Evolutionary conservation across 2,888 invertebrate species (phyloP).

Genomic region (Drosophila birchii): DNA sequence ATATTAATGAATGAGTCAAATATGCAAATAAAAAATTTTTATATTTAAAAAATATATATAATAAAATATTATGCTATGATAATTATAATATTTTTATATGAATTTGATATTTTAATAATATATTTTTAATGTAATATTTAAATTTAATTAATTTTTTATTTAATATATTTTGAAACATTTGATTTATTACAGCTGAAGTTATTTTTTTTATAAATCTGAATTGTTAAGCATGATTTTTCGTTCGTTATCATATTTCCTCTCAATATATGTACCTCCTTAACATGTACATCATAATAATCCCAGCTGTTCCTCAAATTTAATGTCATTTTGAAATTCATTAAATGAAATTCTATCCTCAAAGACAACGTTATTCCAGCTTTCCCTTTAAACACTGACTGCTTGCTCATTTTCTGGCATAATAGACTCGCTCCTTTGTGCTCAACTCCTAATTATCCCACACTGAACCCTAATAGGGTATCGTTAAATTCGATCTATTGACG

Average conservation of each 20-base stretch:
- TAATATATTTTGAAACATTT: too few species aligned
- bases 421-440: conserved; percentile 1
- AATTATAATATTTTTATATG: too few species aligned
- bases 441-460: conserved; percentile 24
- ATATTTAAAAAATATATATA: too few species aligned
- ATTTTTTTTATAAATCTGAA: not conserved
- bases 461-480: conserved; percentile 34
- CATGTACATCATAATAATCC: too few species aligned
- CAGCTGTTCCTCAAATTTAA: not conserved
- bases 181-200: too few species aligned
- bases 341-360: conserved; percentile 1
- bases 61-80: too few species aligned
- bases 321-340: not conserved
- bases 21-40: too few species aligned
- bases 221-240: not conserved
- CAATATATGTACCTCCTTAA: not conserved
- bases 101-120: too few species aligned
- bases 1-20: too few species aligned
- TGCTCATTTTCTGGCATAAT: not conserved
- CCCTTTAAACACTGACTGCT: not conserved
- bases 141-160: too few species aligned
- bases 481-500: conserved; percentile 34
- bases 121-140: too few species aligned
- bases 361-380: not conserved
- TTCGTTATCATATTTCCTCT: not conserved